Conservation (phyloP, 2,888 invertebrate species). For the Aricia artaxerxes region DNA sequence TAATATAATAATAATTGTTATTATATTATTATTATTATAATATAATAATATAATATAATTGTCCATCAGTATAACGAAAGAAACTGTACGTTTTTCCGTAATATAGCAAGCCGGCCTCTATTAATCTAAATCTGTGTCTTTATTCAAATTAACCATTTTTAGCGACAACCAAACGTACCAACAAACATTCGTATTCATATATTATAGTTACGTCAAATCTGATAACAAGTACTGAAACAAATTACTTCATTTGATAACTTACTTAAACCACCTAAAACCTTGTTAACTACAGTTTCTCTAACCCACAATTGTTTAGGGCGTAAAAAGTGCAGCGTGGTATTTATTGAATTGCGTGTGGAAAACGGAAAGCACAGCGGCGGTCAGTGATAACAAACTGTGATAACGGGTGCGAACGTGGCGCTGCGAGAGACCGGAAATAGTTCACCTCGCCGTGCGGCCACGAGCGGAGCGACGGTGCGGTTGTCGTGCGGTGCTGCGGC, state of each 20-base stretch:
- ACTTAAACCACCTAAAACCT: background rate
- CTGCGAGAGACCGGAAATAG: conserved; percentile 33
- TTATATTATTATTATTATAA: too few relatives aligned
- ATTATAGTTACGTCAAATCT: background rate
- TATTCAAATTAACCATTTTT: background rate
- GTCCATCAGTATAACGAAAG: background rate
- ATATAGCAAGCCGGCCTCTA: background rate
- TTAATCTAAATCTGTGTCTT: too few relatives aligned
- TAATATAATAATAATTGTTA: too few relatives aligned
- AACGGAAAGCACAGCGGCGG: conserved; percentile 32
- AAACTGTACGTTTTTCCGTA: background rate
- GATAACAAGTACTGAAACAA: background rate
- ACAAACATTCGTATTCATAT: background rate
- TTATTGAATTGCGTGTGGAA: conserved; percentile 29
- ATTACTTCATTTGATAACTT: background rate
- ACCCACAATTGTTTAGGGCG: conserved; percentile 9
- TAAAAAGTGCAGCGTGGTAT: conserved; percentile 8
- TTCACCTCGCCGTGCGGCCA: conserved; percentile 15
- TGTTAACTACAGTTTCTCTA: conserved; percentile 7
- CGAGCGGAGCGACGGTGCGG: background rate
- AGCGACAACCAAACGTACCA: background rate
- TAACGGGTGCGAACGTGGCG: conserved; percentile 31
- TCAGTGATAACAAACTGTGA: conserved; percentile 34
- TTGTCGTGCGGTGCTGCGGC: too few relatives aligned
- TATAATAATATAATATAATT: too few relatives aligned